Evolutionary conservation across 2,797 vertebrate genomes (phyloP).

Genomic region (Jordanella pulchra): DNA sequence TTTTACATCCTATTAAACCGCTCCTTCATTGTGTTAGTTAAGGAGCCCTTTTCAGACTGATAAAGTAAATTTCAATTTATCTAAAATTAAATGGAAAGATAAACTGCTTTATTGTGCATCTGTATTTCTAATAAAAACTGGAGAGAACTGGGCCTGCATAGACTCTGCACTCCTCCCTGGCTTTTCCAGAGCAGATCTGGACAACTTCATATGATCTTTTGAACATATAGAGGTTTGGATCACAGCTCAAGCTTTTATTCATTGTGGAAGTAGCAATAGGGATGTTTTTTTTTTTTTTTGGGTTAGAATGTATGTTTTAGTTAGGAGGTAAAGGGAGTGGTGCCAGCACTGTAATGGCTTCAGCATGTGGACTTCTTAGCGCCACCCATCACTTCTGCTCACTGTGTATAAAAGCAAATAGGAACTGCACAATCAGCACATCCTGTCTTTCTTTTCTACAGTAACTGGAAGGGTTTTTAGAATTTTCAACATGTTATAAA

Average conservation of each 20-base stretch:
- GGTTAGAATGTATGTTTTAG: slow-evolving; percentile 72
- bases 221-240: slow-evolving; percentile 50
- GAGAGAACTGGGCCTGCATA: slow-evolving; percentile 12
- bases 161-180: slow-evolving; percentile 19
- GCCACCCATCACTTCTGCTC: slow-evolving; percentile 66
- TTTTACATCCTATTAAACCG: slow-evolving; percentile 17
- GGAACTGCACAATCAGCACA: slow-evolving; percentile 78
- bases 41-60: background rate
- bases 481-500: background rate
- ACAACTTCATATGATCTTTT: slow-evolving; percentile 24
- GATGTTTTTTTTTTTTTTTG: slow-evolving; percentile 60
- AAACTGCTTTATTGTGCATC: background rate
- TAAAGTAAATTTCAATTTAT: slow-evolving; percentile 8
- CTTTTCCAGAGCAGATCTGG: slow-evolving; percentile 29
- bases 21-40: slow-evolving; percentile 10
- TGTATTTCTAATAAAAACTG: background rate
- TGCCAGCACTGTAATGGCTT: slow-evolving; percentile 80
- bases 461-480: slow-evolving; percentile 10
- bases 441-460: slow-evolving; percentile 62
- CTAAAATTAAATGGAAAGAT: slow-evolving; percentile 15
- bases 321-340: slow-evolving; percentile 59
- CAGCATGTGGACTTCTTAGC: slow-evolving; percentile 72
- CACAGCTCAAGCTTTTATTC: slow-evolving; percentile 54
- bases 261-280: slow-evolving; percentile 59
- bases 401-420: slow-evolving; percentile 53